Conservation (phyloP, 2,113 vertebrate species). For the Blennius ocellaris region DNA sequence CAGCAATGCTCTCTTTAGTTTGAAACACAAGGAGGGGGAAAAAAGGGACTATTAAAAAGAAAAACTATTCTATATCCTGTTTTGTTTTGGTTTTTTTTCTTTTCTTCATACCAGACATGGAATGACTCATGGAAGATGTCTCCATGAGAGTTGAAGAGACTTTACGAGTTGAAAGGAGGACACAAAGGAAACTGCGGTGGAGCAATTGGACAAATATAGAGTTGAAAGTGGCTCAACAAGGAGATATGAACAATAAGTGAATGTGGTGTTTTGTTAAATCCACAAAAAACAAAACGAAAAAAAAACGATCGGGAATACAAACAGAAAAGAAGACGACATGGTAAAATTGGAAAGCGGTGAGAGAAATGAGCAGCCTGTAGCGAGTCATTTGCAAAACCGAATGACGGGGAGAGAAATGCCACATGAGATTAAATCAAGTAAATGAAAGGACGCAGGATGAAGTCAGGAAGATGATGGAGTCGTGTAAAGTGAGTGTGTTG, state of each 20-base stretch:
- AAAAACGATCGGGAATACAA: too few relatives aligned
- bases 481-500: too few relatives aligned
- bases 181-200: slow-evolving; percentile 10
- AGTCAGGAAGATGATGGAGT: too few relatives aligned
- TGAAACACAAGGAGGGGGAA: slow-evolving; percentile 55
- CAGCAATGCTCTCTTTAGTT: slow-evolving; percentile 52
- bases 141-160: slow-evolving; percentile 16
- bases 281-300: neutral
- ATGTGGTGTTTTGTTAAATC: neutral
- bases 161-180: slow-evolving; percentile 39
- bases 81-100: neutral
- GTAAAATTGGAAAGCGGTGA: too few relatives aligned
- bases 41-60: slow-evolving; percentile 42
- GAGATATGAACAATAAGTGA: slow-evolving; percentile 1
- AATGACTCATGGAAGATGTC: slow-evolving; percentile 62
- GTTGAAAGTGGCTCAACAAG: slow-evolving; percentile 2
- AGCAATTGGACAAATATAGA: neutral
- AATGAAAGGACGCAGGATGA: too few relatives aligned
- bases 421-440: too few relatives aligned
- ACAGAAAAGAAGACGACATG: too few relatives aligned
- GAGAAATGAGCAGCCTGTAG: too few relatives aligned
- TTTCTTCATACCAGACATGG: slow-evolving; percentile 25
- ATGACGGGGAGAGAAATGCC: too few relatives aligned
- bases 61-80: slow-evolving; percentile 31
- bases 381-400: too few relatives aligned